These are phyloP conservation scores for Musca vetustissima DNA, from an alignment of 1,140 invertebrate genomes.

Conservation along the genomic window DNA sequence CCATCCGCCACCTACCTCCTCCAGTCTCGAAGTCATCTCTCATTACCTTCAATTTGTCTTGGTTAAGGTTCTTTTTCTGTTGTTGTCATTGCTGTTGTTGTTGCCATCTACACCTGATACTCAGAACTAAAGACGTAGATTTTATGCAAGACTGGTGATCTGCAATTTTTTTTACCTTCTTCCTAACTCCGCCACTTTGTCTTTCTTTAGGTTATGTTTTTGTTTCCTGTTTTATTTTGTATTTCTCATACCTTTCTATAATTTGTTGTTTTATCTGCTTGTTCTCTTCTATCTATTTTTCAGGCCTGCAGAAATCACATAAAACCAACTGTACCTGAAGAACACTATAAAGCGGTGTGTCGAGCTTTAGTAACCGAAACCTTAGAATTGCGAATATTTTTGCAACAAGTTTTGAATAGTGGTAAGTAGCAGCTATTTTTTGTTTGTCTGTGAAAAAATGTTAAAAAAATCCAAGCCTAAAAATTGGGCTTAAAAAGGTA, in stretches of 20 bases:
- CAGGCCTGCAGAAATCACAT: slow-evolving; percentile 52
- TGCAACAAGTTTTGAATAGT: slow-evolving; percentile 75
- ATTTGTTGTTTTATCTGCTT: too few species aligned
- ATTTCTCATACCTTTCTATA: background rate
- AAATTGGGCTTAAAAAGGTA: too few species aligned
- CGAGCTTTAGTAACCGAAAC: slow-evolving; percentile 87
- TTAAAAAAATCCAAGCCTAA: background rate
- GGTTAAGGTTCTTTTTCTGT: too few species aligned
- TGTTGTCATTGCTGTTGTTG: too few species aligned
- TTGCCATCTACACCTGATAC: too few species aligned
- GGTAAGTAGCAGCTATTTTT: slow-evolving; percentile 39
- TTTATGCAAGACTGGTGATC: slow-evolving; percentile 14
- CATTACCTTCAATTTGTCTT: too few species aligned
- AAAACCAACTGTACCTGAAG: slow-evolving; percentile 60
- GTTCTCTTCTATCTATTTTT: background rate
- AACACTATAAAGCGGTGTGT: slow-evolving; percentile 89
- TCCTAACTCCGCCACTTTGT: too few species aligned
- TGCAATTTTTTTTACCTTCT: too few species aligned
- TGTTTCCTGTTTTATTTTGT: background rate
- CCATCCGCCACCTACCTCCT: too few species aligned
- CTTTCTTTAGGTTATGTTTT: too few species aligned
- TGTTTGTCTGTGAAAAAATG: background rate
- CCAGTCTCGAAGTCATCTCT: too few species aligned
- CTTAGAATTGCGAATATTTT: slow-evolving; percentile 83
- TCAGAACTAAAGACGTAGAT: slow-evolving; percentile 5